phyloP scores from a whole-genome alignment of 2,797 vertebrate genomes.

The Petrocephalus schoutedeni region DNA sequence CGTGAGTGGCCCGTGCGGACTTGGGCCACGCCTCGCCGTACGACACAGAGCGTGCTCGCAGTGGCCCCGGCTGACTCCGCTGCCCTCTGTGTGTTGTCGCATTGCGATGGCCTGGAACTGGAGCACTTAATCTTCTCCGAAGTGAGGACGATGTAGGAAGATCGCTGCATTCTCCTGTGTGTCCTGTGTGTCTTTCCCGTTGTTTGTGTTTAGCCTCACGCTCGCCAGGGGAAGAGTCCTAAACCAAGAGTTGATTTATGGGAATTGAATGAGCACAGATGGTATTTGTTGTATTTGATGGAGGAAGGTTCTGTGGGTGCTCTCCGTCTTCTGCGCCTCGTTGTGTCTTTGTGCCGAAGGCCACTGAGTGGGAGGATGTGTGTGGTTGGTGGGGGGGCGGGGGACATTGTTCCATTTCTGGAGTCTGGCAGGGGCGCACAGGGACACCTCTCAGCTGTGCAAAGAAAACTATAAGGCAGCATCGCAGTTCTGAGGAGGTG shows the following conservation, averaged over 20 bases:
- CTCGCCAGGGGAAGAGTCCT: neutral
- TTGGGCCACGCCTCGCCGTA: neutral
- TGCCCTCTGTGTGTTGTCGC: neutral
- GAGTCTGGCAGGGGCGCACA: neutral
- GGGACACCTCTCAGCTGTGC: neutral
- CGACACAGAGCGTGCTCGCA: neutral
- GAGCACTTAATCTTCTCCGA: neutral
- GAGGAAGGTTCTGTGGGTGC: constrained; percentile 53
- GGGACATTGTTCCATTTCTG: neutral
- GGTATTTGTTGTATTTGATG: constrained; percentile 60
- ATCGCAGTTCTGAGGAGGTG: neutral
- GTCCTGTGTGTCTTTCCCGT: neutral
- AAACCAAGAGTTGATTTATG: constrained; percentile 24
- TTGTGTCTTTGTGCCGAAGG: neutral
- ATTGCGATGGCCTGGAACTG: neutral
- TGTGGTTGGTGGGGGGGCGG: neutral
- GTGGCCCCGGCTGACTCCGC: neutral
- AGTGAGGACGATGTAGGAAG: neutral
- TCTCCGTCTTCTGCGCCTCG: neutral
- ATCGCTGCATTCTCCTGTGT: neutral
- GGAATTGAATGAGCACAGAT: constrained; percentile 54
- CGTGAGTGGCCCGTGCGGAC: neutral
- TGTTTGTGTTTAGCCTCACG: neutral
- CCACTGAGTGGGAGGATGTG: neutral
- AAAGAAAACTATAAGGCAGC: neutral